Base-by-base conservation (phyloP, 2,797 vertebrate species). In the Arnoldichthys spilopterus region DNA sequence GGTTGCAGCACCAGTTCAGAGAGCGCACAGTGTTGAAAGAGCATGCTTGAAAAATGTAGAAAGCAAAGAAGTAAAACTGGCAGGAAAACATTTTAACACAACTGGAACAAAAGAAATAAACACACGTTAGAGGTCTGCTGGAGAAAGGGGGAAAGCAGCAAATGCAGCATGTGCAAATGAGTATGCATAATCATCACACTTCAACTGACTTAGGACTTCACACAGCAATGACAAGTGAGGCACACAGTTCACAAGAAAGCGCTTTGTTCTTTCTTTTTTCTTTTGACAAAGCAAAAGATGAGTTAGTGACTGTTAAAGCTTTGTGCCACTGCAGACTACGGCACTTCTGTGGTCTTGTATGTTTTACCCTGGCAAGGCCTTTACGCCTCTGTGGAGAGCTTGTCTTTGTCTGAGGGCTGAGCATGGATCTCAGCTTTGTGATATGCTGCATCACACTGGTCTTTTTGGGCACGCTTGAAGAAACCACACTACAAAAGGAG, bases 351-450 rank as follows among this genome's bases (percentile, higher is more conserved):
- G 78, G 83, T 86, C 82, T 88, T 87, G 30, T 91, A 78, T 69
- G 82, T 79, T 90, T 98, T 98, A 97, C 96, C 97, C 95, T 93
- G 92, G 90, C 54, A 94, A 92, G 90, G 93, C 91, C 92, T 92
- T 91, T 98, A 98, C 86, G 96, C 96, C 94, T 99, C 98, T 90
- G 96, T 95, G 92, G 96, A 96, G 92, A 97, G 96, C 92, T 97
- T 97, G 90, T 99, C 97, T 96, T 97, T 98, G 95, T 98, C 97
- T 95, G 98, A 98, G 3, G 97, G 96, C 95, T 99, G 97, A 96
- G 96, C 91, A 92, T 97, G 96, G 96, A 98, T 97, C 95, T 99
- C 95, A 95, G 98, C 97, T 96, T 97, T 98, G 92, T 98, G 97
- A 95, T 96, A 98, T 70, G 96, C 94, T 86, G 96, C 95, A 91